A percentile compares a stretch with the other conserved stretches of the same genome.
phyloP scores from a whole-genome alignment of 1,140 invertebrate species.

The Muscidifurax raptorellus region DNA sequence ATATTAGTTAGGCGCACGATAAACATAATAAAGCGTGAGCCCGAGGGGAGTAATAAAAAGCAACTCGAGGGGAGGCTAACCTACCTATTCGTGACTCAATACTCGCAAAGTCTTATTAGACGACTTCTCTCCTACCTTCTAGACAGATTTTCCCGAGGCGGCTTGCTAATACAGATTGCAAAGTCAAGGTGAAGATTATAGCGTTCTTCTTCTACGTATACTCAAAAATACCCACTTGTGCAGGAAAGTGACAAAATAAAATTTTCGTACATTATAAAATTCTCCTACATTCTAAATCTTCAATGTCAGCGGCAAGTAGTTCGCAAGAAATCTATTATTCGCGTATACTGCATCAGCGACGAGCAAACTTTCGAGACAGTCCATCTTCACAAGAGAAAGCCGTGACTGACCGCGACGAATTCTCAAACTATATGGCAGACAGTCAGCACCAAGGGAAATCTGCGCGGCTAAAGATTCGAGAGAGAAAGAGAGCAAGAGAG shows the following conservation, averaged over 20 bases:
- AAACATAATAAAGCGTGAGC: conserved; percentile 57
- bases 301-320: too few relatives aligned
- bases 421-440: too few relatives aligned
- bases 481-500: not conserved
- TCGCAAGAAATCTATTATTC: not conserved
- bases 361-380: not conserved
- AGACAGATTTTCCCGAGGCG: not conserved
- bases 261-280: too few relatives aligned
- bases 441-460: not conserved
- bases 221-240: too few relatives aligned
- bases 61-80: conserved; percentile 44
- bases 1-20: conserved; percentile 42
- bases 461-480: not conserved
- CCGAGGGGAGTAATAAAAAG: conserved; percentile 59
- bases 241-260: too few relatives aligned
- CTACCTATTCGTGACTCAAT: not conserved
- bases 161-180: not conserved
- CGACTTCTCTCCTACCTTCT: not conserved
- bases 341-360: not conserved
- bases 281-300: too few relatives aligned
- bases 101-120: not conserved
- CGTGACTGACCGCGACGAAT: not conserved
- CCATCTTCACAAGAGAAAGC: not conserved
- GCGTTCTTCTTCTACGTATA: too few relatives aligned
- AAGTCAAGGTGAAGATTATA: not conserved